Evolutionary conservation across 1,140 invertebrate genomes (phyloP).

Genomic region (Papilio dardanus): DNA sequence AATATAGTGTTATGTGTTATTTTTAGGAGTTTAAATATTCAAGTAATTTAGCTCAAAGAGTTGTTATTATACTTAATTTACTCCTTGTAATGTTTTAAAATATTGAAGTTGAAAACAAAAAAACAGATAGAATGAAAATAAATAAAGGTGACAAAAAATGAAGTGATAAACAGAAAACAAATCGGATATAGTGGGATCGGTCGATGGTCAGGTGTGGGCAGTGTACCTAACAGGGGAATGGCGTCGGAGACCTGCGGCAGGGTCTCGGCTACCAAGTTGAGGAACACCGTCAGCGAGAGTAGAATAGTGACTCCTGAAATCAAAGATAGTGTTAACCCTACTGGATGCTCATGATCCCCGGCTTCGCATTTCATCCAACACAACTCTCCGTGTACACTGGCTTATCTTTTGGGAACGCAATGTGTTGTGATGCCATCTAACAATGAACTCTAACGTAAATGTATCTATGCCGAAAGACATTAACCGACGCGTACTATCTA

Average conservation of each 20-base stretch:
- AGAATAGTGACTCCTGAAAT: conserved; percentile 99
- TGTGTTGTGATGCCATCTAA: not conserved
- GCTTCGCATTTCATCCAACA: conserved; percentile 40
- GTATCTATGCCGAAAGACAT: conserved; percentile 1
- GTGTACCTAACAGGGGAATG: conserved; percentile 96
- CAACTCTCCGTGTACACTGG: conserved; percentile 52
- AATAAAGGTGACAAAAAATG: conserved; percentile 52
- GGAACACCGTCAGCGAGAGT: conserved; percentile 99
- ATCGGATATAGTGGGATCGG: conserved; percentile 55
- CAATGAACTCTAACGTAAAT: not conserved
- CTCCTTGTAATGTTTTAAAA: conserved; percentile 81
- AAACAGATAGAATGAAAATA: conserved; percentile 54
- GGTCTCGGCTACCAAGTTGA: conserved; percentile 97
- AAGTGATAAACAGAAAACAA: conserved; percentile 55
- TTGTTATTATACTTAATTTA: conserved; percentile 70
- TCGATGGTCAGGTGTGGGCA: conserved; percentile 65
- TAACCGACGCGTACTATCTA: conserved; percentile 24
- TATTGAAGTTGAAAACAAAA: conserved; percentile 54
- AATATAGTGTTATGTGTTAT: conserved; percentile 26
- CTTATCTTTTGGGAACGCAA: not conserved
- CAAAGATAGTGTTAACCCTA: conserved; percentile 83
- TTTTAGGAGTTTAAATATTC: conserved; percentile 28
- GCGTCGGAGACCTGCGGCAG: conserved; percentile 97
- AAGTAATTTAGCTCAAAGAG: conserved; percentile 33
- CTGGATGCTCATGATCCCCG: conserved; percentile 35